phyloP scores from a whole-genome alignment of 2,888 invertebrate species.

The Thalpophila matura region DNA sequence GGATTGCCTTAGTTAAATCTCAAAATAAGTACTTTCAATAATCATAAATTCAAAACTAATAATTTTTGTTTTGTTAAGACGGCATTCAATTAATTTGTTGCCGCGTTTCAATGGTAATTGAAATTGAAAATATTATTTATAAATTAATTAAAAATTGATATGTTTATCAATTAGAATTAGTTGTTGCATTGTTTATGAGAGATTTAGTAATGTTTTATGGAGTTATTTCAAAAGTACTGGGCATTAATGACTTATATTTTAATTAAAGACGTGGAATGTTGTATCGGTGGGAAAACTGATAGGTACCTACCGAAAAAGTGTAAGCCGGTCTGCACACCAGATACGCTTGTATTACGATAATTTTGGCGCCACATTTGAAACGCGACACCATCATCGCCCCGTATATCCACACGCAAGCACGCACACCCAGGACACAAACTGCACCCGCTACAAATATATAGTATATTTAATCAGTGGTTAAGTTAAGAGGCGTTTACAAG shows the following conservation, averaged over 20 bases:
- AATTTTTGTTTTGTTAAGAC: conserved; percentile 40
- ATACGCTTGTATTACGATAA: too few species aligned
- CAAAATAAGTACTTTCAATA: conserved; percentile 30
- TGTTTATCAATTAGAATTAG: conserved; percentile 34
- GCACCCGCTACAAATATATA: too few species aligned
- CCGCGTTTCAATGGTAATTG: conserved; percentile 37
- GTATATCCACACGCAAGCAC: too few species aligned
- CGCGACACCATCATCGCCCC: too few species aligned
- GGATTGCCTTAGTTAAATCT: conserved; percentile 5
- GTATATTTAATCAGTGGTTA: too few species aligned
- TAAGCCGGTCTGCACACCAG: too few species aligned
- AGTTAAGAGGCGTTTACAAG: too few species aligned
- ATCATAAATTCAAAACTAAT: conserved; percentile 24
- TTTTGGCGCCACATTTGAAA: too few species aligned
- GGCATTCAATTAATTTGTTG: conserved; percentile 22
- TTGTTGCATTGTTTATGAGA: conserved; percentile 15
- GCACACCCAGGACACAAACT: too few species aligned
- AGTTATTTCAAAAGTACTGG: conserved; percentile 9
- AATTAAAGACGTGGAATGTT: neutral
- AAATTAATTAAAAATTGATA: conserved; percentile 32
- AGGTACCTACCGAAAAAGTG: too few species aligned
- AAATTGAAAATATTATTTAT: conserved; percentile 35
- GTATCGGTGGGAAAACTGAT: conserved; percentile 19
- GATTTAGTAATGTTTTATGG: conserved; percentile 12
- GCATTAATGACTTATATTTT: conserved; percentile 4